A percentile compares a stretch with the other conserved stretches of the same genome.
Conservation (phyloP, 2,113 vertebrate genomes). For the Zapornia atra region DNA sequence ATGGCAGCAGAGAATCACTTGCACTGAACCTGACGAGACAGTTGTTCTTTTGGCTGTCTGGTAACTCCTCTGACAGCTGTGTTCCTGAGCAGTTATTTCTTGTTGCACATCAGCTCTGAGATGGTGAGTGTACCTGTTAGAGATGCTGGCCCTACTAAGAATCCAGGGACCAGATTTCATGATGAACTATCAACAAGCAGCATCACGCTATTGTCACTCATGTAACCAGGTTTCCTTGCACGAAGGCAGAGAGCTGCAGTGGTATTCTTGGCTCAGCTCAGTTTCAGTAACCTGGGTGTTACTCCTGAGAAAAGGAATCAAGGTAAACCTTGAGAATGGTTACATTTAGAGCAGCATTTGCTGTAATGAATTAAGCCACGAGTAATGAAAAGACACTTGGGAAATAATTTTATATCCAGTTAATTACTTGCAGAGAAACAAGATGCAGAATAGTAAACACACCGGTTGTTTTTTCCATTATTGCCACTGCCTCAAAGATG, state of each 20-base stretch:
- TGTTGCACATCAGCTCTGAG: background rate
- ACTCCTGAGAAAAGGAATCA: background rate
- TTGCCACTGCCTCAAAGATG: background rate
- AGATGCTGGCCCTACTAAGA: background rate
- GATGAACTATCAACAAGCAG: background rate
- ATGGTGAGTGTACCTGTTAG: background rate
- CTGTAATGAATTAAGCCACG: background rate
- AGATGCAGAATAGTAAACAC: background rate
- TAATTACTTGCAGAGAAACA: background rate
- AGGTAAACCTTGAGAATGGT: background rate
- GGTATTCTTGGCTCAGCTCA: background rate
- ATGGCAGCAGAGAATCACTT: background rate
- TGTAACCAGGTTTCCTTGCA: background rate
- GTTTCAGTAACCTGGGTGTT: background rate
- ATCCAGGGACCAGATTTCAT: background rate
- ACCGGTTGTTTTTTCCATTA: background rate
- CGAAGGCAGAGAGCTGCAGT: background rate
- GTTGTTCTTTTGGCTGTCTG: background rate
- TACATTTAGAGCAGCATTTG: background rate
- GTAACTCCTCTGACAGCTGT: background rate
- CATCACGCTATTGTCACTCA: accelerated
- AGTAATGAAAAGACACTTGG: background rate
- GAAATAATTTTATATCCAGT: background rate
- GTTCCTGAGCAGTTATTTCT: background rate
- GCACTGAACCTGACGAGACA: background rate